Percentiles rank a stretch among this genome's conserved stretches.
phyloP scores from a whole-genome alignment of 2,888 invertebrate species.

The Caenorhabditis sp. region DNA sequence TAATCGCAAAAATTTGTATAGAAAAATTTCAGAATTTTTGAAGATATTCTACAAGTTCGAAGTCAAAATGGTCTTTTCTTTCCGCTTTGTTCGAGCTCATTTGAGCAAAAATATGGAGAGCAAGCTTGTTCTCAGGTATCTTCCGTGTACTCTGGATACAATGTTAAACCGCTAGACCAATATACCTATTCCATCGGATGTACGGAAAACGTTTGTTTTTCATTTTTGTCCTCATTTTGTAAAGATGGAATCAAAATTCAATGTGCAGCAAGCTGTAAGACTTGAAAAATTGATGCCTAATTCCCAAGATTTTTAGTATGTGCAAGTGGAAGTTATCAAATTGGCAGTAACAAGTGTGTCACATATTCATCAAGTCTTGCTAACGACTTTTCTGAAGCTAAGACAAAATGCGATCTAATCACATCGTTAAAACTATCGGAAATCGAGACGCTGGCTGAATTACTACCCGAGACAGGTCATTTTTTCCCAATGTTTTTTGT shows the following conservation, averaged over 20 bases:
- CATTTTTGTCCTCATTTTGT: slow-evolving; percentile 36
- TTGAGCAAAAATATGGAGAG: slow-evolving; percentile 32
- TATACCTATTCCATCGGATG: slow-evolving; percentile 37
- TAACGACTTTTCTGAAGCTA: slow-evolving; percentile 21
- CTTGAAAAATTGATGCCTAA: not conserved
- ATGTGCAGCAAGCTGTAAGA: slow-evolving; percentile 27
- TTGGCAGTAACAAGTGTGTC: slow-evolving; percentile 27
- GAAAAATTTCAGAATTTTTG: slow-evolving; percentile 26
- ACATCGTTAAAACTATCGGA: slow-evolving; percentile 23
- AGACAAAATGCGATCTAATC: slow-evolving; percentile 1
- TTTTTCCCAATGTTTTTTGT: not conserved
- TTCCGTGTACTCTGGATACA: slow-evolving; percentile 16
- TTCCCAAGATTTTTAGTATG: slow-evolving; percentile 18
- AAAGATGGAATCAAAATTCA: slow-evolving; percentile 29
- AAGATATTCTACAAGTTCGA: slow-evolving; percentile 29
- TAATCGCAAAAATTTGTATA: not conserved
- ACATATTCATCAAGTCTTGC: slow-evolving; percentile 20
- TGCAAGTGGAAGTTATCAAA: slow-evolving; percentile 21
- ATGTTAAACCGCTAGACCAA: slow-evolving; percentile 13
- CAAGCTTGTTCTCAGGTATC: slow-evolving; percentile 23
- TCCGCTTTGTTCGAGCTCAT: slow-evolving; percentile 34
- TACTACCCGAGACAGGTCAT: slow-evolving; percentile 2
- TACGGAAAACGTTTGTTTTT: slow-evolving; percentile 23
- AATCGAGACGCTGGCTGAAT: slow-evolving; percentile 21
- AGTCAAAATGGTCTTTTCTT: slow-evolving; percentile 25